These are phyloP conservation scores for Scaptodrosophila lebanonensis DNA, from an alignment of 1,140 invertebrate genomes.

Conservation along the genomic window DNA sequence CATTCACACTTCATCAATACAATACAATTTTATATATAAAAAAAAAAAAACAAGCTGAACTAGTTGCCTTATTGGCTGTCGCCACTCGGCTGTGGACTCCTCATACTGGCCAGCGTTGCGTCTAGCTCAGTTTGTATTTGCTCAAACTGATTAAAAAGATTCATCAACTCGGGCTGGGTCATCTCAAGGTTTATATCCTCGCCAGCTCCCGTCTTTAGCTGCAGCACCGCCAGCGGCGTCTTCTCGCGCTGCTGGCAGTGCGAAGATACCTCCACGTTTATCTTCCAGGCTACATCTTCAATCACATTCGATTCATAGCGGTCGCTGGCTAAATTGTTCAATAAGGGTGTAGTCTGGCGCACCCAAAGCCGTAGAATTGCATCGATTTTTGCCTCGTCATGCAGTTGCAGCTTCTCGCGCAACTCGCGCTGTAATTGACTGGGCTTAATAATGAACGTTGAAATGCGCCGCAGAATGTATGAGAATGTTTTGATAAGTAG, in stretches of 20 bases:
- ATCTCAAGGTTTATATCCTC: constrained; percentile 75
- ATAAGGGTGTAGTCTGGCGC: constrained; percentile 66
- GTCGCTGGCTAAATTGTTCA: constrained; percentile 68
- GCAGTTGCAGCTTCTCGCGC: constrained; percentile 68
- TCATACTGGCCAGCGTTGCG: constrained; percentile 58
- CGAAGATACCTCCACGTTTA: constrained; percentile 72
- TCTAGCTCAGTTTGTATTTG: constrained; percentile 69
- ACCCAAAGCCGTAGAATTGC: constrained; percentile 72
- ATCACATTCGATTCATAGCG: constrained; percentile 74
- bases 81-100: constrained; percentile 3
- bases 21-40: no score
- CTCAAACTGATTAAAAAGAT: constrained; percentile 75
- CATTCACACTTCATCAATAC: no score
- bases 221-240: constrained; percentile 58
- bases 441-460: constrained; percentile 75
- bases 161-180: constrained; percentile 65
- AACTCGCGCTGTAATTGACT: constrained; percentile 65
- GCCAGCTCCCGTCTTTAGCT: constrained; percentile 64
- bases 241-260: constrained; percentile 75
- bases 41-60: no score
- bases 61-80: constrained; percentile 6
- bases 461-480: constrained; percentile 72
- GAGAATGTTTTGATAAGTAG: constrained; percentile 75
- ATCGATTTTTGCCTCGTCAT: constrained; percentile 76
- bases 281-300: constrained; percentile 72